A percentile compares a stretch with the other conserved stretches of the same genome.
Evolutionary conservation across 2,888 invertebrate species (phyloP).

Genomic region (Carabus problematicus): DNA sequence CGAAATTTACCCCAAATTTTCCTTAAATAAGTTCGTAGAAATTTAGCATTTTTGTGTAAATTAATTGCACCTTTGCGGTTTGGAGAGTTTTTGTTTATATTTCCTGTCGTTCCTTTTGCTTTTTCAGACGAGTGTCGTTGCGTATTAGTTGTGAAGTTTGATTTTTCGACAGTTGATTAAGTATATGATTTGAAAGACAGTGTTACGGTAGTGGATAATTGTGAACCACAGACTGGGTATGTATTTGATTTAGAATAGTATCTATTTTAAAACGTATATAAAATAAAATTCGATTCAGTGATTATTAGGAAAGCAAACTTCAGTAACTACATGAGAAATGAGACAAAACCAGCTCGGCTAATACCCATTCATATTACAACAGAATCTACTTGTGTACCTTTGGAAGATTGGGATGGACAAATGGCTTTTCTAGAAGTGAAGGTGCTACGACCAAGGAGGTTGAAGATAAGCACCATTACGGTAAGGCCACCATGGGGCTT

Average conservation of each 20-base stretch:
- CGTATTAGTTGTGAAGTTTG: no score
- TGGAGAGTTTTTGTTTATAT: not conserved
- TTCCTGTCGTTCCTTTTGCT: not conserved
- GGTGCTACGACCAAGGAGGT: constrained; percentile 72
- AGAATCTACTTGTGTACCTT: constrained; percentile 58
- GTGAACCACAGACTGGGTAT: constrained; percentile 21
- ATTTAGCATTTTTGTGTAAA: not conserved
- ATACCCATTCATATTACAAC: not conserved
- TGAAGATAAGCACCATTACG: constrained; percentile 57
- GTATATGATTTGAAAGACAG: not conserved
- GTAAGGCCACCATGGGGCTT: constrained; percentile 60
- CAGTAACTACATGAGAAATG: constrained; percentile 13
- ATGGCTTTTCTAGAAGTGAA: constrained; percentile 70
- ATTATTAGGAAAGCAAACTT: constrained; percentile 2
- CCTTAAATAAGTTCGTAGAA: no score
- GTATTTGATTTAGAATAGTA: constrained; percentile 20
- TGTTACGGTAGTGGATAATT: not conserved
- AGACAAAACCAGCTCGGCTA: constrained; percentile 13
- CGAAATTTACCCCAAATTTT: no score
- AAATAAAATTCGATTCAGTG: constrained; percentile 26
- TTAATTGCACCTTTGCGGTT: not conserved
- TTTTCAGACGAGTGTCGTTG: no score
- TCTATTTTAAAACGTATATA: not conserved
- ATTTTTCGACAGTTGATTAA: no score
- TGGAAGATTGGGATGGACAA: constrained; percentile 53